Evolutionary conservation across 2,797 vertebrate genomes (phyloP), one percentile per base, ranked within the genome.

Genomic region (Chiroxiphia lanceolata): DNA sequence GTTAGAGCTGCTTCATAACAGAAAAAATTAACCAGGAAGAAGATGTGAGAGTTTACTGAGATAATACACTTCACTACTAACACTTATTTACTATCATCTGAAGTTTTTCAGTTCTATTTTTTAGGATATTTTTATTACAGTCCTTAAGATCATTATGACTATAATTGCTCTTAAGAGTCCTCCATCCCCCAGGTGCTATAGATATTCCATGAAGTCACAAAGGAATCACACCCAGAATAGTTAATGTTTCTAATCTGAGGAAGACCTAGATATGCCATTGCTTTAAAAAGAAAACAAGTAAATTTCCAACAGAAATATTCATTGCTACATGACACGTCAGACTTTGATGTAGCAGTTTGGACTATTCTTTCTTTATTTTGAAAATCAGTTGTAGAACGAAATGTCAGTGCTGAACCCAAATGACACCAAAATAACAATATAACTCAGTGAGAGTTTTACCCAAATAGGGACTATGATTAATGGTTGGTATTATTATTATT

Each of bases 181-280:
- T 71, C 36, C 8, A 19, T 77, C 45, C 16, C 53, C 27, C 36
- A 42, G 42, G 33, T 80, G 36, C 50, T 45, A 23, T 11, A 72
- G 67, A 45, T 76, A 71, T 31, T 79, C 36, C 25, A 15, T 54
- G 36, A 53, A 83, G 25, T 94, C 86, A 38, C 50, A 50, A 10
- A 64, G 38, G 54, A 91, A 48, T 90, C 59, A 12, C 40, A 84
- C 59, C 38, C 77, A 31, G 80, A 95, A 94, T 40, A 79, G 83
- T 74, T 89, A 90, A 92, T 70, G 19, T 85, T 89, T 84, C 67
- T 81, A 57, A 93, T 93, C 70, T 87, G 70, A 92, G 74, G 50
- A 69, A 97, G 91, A 93, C 92, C 95, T 89, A 93, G 91, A 95
- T 96, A 94, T 94, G 95, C 79, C 93, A 95, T 48, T 40, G 64